phyloP scores from a whole-genome alignment of 1,140 invertebrate genomes.

The Zaprionus camerounensis region DNA sequence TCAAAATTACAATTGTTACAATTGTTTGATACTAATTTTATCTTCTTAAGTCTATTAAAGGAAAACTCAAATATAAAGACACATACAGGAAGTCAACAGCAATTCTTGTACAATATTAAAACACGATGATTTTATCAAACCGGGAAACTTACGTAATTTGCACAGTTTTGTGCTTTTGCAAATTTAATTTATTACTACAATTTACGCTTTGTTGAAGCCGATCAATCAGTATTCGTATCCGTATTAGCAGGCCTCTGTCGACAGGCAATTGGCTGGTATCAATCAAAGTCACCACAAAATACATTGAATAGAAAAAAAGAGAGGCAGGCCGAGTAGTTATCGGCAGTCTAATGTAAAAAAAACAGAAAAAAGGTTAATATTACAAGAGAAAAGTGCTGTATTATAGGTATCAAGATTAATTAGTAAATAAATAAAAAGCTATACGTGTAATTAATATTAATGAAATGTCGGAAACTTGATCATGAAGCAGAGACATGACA shows the following conservation, averaged over 20 bases:
- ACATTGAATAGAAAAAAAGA: slow-evolving; percentile 4
- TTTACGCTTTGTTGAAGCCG: slow-evolving; percentile 1
- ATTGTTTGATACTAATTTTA: too few species aligned
- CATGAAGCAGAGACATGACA: too few species aligned
- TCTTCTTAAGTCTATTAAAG: too few species aligned
- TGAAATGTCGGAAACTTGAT: too few species aligned
- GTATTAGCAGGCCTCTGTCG: slow-evolving; percentile 36
- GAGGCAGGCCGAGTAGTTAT: background rate
- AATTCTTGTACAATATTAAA: too few species aligned
- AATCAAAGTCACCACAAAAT: slow-evolving; percentile 61
- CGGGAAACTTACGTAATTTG: background rate
- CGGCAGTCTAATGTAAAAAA: background rate
- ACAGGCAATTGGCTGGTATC: slow-evolving; percentile 41
- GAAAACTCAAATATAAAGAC: too few species aligned
- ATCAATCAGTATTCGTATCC: slow-evolving; percentile 51
- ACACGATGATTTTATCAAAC: background rate
- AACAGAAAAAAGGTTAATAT: background rate
- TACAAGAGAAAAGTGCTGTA: background rate
- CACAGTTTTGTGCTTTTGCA: background rate
- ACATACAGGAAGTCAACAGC: too few species aligned
- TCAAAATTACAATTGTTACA: too few species aligned
- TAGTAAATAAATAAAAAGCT: background rate
- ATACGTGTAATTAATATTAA: background rate
- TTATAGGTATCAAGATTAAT: background rate
- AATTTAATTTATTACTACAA: background rate